Evolutionary conservation across 2,888 invertebrate genomes (phyloP).

Genomic region (Philonicus albiceps): DNA sequence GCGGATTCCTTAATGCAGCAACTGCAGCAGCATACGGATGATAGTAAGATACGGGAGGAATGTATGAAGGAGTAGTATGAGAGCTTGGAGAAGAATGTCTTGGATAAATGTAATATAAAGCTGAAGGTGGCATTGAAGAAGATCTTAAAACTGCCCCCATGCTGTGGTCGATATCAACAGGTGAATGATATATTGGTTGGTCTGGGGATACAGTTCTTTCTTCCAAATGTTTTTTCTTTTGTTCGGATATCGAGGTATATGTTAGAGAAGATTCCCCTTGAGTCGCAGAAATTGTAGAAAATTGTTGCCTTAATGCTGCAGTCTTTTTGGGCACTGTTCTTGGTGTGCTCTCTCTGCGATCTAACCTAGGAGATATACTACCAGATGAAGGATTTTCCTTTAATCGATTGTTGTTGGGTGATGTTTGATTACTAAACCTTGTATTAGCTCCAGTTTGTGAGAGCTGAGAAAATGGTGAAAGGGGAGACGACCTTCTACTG

Average conservation of each 20-base stretch:
- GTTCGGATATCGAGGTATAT: conserved; percentile 38
- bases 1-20: conserved; percentile 64
- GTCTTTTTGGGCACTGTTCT: conserved; percentile 64
- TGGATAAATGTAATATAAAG: conserved; percentile 62
- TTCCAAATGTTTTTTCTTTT: conserved; percentile 37
- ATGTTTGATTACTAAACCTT: conserved; percentile 30
- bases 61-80: conserved; percentile 56
- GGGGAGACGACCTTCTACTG: conserved; percentile 56
- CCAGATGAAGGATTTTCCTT: conserved; percentile 9
- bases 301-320: conserved; percentile 63
- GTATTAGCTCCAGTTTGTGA: conserved; percentile 12
- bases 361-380: conserved; percentile 34
- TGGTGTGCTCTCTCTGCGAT: conserved; percentile 55
- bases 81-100: conserved; percentile 55
- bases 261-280: background rate
- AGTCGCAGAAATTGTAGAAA: conserved; percentile 62
- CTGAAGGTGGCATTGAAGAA: conserved; percentile 52
- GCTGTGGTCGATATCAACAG: conserved; percentile 41
- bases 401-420: conserved; percentile 28
- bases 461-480: conserved; percentile 27
- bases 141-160: conserved; percentile 41
- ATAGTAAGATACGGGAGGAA: conserved; percentile 59
- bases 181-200: conserved; percentile 41
- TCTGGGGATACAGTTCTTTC: conserved; percentile 42
- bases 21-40: conserved; percentile 56